Percentiles rank a stretch among this genome's conserved stretches.
These are phyloP conservation scores for Narcine bancroftii DNA, from an alignment of 2,113 vertebrate species.

Conservation along the genomic window DNA sequence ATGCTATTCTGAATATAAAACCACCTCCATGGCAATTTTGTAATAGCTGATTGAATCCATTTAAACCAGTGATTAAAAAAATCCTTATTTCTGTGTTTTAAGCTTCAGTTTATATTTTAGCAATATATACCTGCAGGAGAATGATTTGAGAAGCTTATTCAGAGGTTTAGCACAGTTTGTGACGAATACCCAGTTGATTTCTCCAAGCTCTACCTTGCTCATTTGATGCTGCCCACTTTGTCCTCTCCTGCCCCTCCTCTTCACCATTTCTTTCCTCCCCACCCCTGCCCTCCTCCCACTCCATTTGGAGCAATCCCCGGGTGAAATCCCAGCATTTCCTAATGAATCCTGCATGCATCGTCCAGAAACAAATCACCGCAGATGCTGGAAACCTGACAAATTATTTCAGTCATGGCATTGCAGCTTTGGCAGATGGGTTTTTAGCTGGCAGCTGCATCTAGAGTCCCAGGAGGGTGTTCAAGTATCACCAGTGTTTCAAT, in stretches of 20 bases:
- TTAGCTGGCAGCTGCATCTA: background rate
- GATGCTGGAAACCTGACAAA: too few relatives aligned
- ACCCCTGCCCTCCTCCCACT: background rate
- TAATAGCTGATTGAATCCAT: background rate
- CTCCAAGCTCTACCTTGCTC: background rate
- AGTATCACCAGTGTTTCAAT: background rate
- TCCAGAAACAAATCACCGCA: too few relatives aligned
- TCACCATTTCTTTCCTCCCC: background rate
- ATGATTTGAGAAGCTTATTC: background rate
- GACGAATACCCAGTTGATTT: background rate
- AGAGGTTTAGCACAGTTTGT: background rate
- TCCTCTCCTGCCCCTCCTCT: background rate
- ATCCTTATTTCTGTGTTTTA: background rate
- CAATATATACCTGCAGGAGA: background rate
- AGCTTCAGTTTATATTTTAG: background rate
- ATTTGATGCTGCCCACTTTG: background rate
- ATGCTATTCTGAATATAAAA: background rate
- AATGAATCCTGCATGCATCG: background rate
- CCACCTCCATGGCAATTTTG: background rate
- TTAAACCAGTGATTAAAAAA: background rate
- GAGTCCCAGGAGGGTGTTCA: background rate
- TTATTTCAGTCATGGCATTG: background rate
- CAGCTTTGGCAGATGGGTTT: background rate
- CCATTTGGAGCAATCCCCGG: too few relatives aligned
- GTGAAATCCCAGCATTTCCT: rapidly evolving